Conservation (phyloP, 2,113 vertebrate species). For the Alethe castanea region DNA sequence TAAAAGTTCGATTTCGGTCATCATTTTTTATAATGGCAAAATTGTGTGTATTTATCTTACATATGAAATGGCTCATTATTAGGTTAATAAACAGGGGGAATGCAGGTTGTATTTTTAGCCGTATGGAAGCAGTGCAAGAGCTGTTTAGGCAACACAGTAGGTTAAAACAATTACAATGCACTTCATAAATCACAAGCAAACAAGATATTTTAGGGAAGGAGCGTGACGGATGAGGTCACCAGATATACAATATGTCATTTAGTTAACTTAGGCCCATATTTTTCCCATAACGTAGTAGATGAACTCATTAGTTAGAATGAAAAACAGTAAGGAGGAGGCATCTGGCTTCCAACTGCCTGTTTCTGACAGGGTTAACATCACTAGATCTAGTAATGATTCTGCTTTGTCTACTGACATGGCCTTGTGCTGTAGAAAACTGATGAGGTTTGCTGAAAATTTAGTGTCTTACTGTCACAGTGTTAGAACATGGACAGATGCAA, state of each 20-base stretch:
- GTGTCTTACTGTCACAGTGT: not conserved
- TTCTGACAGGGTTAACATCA: constrained; percentile 44
- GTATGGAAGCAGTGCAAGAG: constrained; percentile 31
- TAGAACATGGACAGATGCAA: not conserved
- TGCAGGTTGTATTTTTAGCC: not conserved
- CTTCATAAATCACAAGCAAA: constrained; percentile 70
- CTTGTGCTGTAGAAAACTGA: constrained; percentile 48
- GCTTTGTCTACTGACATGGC: constrained; percentile 24
- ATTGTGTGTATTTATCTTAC: not conserved
- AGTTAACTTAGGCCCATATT: constrained; percentile 69
- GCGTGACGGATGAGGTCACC: constrained; percentile 70
- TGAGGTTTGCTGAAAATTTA: constrained; percentile 47
- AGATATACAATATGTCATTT: constrained; percentile 66
- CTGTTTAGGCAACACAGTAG: constrained; percentile 64
- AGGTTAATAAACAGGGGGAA: not conserved
- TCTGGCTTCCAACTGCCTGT: constrained; percentile 67
- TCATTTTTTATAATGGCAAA: not conserved
- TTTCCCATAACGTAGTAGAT: constrained; percentile 70
- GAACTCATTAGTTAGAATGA: constrained; percentile 75
- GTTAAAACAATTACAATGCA: constrained; percentile 56
- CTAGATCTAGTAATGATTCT: constrained; percentile 35
- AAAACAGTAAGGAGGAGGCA: constrained; percentile 71
- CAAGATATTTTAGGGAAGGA: constrained; percentile 66
- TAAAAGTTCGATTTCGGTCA: not conserved
- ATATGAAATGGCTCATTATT: not conserved